Conservation (phyloP, 1,140 invertebrate species). For the Steinernema feltiae region DNA sequence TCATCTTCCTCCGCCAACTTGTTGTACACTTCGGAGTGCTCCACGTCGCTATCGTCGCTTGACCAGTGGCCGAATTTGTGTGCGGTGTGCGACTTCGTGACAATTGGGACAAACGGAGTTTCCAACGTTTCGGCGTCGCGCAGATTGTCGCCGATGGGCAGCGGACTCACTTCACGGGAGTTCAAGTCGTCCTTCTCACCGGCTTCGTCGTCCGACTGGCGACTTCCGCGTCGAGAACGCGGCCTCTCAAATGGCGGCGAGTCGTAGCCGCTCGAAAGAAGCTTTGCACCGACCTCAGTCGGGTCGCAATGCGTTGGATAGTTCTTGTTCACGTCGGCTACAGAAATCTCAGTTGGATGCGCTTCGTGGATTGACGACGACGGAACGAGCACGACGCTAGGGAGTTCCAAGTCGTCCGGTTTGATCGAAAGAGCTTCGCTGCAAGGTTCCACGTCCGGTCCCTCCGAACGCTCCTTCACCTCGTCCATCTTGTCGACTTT, state of each 20-base stretch:
- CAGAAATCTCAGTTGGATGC: neutral
- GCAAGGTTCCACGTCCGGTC: neutral
- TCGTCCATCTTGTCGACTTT: neutral
- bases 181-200: neutral
- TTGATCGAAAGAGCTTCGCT: neutral
- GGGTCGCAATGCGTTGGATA: neutral
- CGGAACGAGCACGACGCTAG: neutral
- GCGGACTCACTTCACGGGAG: neutral
- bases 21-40: neutral
- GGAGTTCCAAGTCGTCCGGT: neutral
- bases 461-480: neutral
- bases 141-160: neutral
- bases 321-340: neutral
- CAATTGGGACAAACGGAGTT: no score
- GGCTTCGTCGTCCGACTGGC: neutral
- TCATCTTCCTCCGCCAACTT: slow-evolving; percentile 5
- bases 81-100: slow-evolving; percentile 1
- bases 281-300: neutral
- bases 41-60: neutral
- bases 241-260: neutral
- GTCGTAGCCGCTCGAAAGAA: neutral
- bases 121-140: neutral
- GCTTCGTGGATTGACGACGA: neutral
- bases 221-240: neutral
- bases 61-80: slow-evolving; percentile 11